phyloP scores from a whole-genome alignment of 2,113 vertebrate genomes.

The Ardeotis arabs region DNA sequence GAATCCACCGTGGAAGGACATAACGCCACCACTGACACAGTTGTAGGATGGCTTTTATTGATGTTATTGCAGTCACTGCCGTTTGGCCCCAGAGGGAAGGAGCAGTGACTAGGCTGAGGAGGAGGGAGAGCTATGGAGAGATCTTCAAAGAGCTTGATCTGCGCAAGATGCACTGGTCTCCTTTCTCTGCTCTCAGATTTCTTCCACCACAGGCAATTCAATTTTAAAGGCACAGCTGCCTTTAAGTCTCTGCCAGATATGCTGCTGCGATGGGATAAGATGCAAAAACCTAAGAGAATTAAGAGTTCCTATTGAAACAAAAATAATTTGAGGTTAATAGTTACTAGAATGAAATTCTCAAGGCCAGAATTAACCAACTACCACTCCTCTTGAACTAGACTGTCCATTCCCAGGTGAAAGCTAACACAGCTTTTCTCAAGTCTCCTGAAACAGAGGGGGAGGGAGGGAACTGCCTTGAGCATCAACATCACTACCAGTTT shows the following conservation, averaged over 20 bases:
- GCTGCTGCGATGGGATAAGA: background rate
- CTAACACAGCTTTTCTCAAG: background rate
- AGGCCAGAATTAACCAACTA: background rate
- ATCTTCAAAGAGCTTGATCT: background rate
- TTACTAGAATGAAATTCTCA: background rate
- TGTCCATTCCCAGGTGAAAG: background rate
- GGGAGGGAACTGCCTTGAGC: too few relatives aligned
- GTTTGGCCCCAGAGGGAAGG: background rate
- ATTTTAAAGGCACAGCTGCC: slow-evolving; percentile 42
- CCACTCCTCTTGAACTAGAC: background rate
- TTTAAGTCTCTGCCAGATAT: background rate
- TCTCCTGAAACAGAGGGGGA: background rate
- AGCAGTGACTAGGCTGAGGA: background rate
- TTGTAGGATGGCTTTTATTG: background rate
- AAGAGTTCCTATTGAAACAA: background rate
- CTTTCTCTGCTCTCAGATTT: slow-evolving; percentile 34
- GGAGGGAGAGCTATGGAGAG: background rate
- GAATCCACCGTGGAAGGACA: background rate
- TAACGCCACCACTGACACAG: background rate
- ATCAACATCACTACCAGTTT: too few relatives aligned
- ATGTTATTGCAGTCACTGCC: background rate
- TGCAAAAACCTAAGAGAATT: background rate
- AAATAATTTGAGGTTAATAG: background rate
- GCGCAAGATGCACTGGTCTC: background rate
- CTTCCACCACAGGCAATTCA: slow-evolving; percentile 12